A percentile compares a stretch with the other conserved stretches of the same genome.
Evolutionary conservation across 2,113 vertebrate species (phyloP).

Genomic region (Dermatemys mawii): DNA sequence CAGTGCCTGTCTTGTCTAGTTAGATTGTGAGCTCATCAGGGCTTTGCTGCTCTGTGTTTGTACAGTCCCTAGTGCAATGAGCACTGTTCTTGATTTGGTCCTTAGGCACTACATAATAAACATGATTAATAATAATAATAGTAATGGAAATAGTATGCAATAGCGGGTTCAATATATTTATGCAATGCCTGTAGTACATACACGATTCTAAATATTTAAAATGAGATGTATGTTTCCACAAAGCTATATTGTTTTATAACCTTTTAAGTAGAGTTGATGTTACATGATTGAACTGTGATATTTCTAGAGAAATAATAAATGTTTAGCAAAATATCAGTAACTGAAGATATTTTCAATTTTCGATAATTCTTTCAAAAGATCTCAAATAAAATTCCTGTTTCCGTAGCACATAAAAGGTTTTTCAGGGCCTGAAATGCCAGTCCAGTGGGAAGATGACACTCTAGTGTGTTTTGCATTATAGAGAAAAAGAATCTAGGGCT

Average conservation of each 20-base stretch:
- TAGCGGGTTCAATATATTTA: background rate
- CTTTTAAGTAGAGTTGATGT: background rate
- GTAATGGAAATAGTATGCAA: background rate
- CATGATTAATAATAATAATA: background rate
- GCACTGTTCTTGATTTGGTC: too few relatives aligned
- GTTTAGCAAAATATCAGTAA: background rate
- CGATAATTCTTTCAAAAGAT: background rate
- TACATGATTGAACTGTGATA: background rate
- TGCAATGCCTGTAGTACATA: background rate
- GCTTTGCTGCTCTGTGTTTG: too few relatives aligned
- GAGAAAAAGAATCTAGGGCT: background rate
- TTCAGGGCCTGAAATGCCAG: background rate
- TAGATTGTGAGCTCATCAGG: too few relatives aligned
- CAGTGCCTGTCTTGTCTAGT: too few relatives aligned
- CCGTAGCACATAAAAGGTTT: too few relatives aligned
- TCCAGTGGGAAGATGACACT: background rate
- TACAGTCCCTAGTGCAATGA: too few relatives aligned
- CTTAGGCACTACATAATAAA: too few relatives aligned
- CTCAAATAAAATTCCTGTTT: background rate
- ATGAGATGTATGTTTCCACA: background rate
- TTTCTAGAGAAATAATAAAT: background rate
- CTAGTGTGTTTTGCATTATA: background rate
- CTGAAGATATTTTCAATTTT: background rate
- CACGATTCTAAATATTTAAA: background rate
- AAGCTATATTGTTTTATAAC: background rate